Evolutionary conservation across 2,797 vertebrate genomes (phyloP).

Genomic region (Anguilla megastoma): DNA sequence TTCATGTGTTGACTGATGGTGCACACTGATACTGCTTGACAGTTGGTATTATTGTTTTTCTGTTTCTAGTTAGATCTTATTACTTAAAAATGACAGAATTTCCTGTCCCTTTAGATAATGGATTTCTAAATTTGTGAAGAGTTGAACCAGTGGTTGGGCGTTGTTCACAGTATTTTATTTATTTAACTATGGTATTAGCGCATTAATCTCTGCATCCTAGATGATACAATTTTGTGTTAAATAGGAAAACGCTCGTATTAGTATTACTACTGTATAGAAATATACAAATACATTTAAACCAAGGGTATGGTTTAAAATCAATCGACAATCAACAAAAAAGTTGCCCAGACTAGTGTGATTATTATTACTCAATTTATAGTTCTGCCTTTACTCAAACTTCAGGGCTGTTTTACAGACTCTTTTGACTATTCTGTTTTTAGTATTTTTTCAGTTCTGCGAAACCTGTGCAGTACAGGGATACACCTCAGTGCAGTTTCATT

Average conservation of each 20-base stretch:
- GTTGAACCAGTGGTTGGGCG: background rate
- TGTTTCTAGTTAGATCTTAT: background rate
- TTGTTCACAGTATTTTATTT: background rate
- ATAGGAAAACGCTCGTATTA: background rate
- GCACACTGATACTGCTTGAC: constrained; percentile 13
- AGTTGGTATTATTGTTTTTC: constrained; percentile 3
- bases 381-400: constrained; percentile 5
- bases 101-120: background rate
- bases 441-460: constrained; percentile 27
- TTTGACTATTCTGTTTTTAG: background rate
- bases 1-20: constrained; percentile 5
- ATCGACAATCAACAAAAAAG: background rate
- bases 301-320: background rate
- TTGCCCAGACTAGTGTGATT: background rate
- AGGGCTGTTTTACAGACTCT: background rate
- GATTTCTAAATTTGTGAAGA: background rate
- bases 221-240: background rate
- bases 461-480: constrained; percentile 39
- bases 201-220: background rate
- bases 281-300: background rate
- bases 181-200: background rate
- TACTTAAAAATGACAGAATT: background rate
- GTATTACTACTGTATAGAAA: background rate
- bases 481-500: constrained; percentile 45
- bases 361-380: too few relatives aligned